phyloP scores from a whole-genome alignment of 2,113 vertebrate genomes.

The Cebidichthys violaceus region DNA sequence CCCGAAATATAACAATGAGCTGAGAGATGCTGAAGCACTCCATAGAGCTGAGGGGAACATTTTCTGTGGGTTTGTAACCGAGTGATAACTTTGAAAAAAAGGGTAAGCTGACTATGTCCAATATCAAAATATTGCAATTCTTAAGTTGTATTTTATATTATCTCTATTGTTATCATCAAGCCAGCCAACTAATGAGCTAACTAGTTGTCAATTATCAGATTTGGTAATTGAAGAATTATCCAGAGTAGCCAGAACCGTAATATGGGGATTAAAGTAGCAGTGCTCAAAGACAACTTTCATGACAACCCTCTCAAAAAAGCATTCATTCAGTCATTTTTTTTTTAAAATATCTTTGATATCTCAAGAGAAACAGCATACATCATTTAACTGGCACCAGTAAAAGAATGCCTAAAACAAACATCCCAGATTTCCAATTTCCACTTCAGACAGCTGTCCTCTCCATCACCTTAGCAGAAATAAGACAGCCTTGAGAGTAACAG shows the following conservation, averaged over 20 bases:
- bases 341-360: not conserved
- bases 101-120: too few relatives aligned
- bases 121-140: too few relatives aligned
- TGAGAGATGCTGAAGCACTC: too few relatives aligned
- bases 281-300: not conserved
- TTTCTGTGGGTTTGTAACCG: too few relatives aligned
- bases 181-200: not conserved
- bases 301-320: not conserved
- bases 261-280: too few relatives aligned
- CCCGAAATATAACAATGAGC: not conserved
- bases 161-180: not conserved
- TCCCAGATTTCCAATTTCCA: not conserved
- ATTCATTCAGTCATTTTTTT: too few relatives aligned
- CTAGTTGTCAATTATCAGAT: not conserved
- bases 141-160: not conserved
- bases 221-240: not conserved
- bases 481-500: slow-evolving; percentile 10
- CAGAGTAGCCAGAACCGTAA: too few relatives aligned
- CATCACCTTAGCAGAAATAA: slow-evolving; percentile 13
- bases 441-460: slow-evolving; percentile 18
- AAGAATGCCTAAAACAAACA: not conserved
- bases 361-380: not conserved
- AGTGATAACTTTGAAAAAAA: not conserved
- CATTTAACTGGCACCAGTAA: not conserved
- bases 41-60: not conserved